Evolutionary conservation across 2,888 invertebrate species (phyloP).

Genomic region (Synanthedon andrenaeformis): DNA sequence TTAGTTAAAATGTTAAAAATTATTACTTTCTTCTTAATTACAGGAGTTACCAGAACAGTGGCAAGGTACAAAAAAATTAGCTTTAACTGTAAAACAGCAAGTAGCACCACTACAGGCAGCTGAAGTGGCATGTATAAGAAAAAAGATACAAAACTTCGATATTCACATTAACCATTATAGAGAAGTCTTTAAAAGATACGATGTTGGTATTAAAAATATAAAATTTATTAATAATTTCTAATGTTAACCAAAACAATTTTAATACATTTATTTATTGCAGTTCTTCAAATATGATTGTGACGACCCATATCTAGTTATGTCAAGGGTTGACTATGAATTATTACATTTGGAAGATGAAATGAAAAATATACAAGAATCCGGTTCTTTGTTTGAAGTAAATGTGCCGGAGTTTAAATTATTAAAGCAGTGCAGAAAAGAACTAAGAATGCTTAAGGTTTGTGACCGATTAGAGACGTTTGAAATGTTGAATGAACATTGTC

Average conservation of each 20-base stretch:
- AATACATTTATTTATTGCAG: conserved; percentile 14
- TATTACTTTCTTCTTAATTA: conserved; percentile 6
- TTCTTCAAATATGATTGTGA: conserved; percentile 82
- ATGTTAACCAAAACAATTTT: neutral
- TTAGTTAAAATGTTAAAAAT: neutral
- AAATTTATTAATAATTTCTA: neutral
- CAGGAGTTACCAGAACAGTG: conserved; percentile 96
- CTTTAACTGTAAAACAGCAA: conserved; percentile 90
- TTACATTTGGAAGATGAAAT: conserved; percentile 86
- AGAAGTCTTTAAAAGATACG: conserved; percentile 86
- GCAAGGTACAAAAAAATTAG: conserved; percentile 94
- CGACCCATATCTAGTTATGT: conserved; percentile 80
- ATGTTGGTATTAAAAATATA: conserved; percentile 20
- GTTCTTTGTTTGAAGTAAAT: conserved; percentile 93
- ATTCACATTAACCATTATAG: conserved; percentile 84
- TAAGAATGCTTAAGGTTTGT: conserved; percentile 84
- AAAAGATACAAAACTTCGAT: conserved; percentile 89
- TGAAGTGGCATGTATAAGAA: conserved; percentile 91
- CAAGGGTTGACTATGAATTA: conserved; percentile 83
- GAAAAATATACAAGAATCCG: conserved; percentile 87
- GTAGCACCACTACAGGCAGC: conserved; percentile 95
- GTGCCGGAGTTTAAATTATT: conserved; percentile 94
- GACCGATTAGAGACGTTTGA: neutral
- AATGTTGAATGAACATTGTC: neutral
- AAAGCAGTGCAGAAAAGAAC: conserved; percentile 91